phyloP scores from a whole-genome alignment of 2,113 vertebrate genomes.

The Apodemus sylvaticus region DNA sequence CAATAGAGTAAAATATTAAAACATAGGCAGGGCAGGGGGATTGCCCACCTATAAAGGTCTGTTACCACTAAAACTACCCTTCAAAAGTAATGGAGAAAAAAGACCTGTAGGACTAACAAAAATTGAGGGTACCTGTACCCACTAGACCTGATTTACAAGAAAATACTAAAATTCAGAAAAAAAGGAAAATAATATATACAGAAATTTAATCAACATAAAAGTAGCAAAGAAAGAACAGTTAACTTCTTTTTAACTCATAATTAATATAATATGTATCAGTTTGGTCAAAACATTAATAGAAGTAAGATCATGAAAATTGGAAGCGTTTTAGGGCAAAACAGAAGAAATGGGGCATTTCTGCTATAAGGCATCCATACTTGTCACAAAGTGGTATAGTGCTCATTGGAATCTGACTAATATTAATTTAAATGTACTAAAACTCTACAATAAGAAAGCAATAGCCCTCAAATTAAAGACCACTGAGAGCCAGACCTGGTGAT shows the following conservation, averaged over 20 bases:
- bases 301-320: not conserved
- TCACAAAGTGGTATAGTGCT: not conserved
- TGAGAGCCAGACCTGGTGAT: not conserved
- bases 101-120: not conserved
- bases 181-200: not conserved
- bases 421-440: not conserved
- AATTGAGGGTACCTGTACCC: not conserved
- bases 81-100: slow-evolving; percentile 27
- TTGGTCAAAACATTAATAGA: not conserved
- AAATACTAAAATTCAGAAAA: not conserved
- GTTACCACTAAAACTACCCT: slow-evolving; percentile 28
- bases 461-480: not conserved
- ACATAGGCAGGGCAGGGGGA: too few relatives aligned
- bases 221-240: not conserved
- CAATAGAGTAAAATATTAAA: not conserved
- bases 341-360: not conserved
- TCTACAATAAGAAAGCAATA: not conserved
- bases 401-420: not conserved
- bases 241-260: not conserved
- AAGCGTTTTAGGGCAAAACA: not conserved
- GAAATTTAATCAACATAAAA: not conserved
- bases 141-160: not conserved
- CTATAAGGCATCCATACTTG: not conserved
- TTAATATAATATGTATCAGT: not conserved
- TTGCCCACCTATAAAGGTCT: not conserved